Base-by-base conservation (phyloP, 1,140 invertebrate species). In the Ceratosolen fusciceps region DNA sequence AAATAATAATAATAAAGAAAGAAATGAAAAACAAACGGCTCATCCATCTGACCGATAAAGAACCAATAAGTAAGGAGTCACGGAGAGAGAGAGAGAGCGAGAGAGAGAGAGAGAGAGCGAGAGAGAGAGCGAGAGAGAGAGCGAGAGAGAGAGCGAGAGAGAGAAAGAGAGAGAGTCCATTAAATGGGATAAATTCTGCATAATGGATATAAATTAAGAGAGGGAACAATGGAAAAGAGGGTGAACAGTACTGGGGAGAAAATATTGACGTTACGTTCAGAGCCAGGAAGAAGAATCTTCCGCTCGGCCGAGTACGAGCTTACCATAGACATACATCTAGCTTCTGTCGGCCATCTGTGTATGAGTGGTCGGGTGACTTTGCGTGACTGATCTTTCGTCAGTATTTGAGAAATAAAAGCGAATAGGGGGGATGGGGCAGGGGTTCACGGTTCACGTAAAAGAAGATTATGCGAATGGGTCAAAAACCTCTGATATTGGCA, bases 401-500 rank as follows among this genome's bases (percentile, higher is more conserved):
- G 24, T n/a, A 68, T 43, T 26, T 43, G 7, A 43, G 16, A 43
- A 43, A n/a, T 54, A 52, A 54, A 62, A 62, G 60, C 34, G 8
- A 43, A 73, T 7, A 16, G 56, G 16, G n/a, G 8, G 9, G 10
- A 39, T 0, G 24, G 19, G 34, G 54, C 3, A 34, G 8, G 31
- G 21, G 37, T 43, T 68, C 29, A 43, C 12, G 29, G 31, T 8
- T 19, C 26, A 9, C 16, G 39, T n/a, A 34, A 39, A 8, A 74
- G 72, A 39, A 37, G 49, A 56, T 5, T 24, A 56, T 21, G 77
- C 19, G 31, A 34, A 16, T 56, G 34, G 72, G 71, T 78, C 80
- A 74, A 56, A 49, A 75, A 79, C 70, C 82, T 80, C 77, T 77
- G 74, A 82, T 84, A 84, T 84, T 84, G 82, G 78, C 80, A 82